Evolutionary conservation across 2,797 vertebrate species (phyloP), one percentile per base, ranked within the genome.

Genomic region (Enteromius viviparus): DNA sequence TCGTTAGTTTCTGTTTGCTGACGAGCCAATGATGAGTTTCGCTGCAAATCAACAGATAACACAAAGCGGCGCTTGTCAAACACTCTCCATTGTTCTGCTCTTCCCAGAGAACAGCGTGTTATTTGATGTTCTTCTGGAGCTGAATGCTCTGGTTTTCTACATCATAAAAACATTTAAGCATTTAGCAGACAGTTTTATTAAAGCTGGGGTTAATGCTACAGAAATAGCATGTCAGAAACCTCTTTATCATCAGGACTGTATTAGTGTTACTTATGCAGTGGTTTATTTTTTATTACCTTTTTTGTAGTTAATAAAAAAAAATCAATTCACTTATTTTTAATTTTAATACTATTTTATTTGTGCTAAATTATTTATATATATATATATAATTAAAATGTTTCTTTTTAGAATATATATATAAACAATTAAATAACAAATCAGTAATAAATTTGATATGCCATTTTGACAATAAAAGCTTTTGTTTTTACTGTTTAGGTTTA

Each of bases 1-100:
- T 55, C 75, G 84, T 76, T 86, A 83, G 84, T 81, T 83, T 88
- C 85, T 87, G 85, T 90, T 91, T 87, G 84, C 87, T 71, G 77
- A 65, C 68, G 0, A 14, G 64, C 60, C 42, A 4, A 58, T 79
- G 60, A 71, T 64, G 70, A 75, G 79, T 78, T 85, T 84, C 51
- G 3, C 60, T 66, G 74, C 26, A 34, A 17, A 66, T 11, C 74
- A 66, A 60, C 32, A 47, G 40, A 68, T 14, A 45, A 68, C 66
- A 47, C 32, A 4, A 1, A 34, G 7, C 17, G 4, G 23, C 9
- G 3, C 34, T n/a, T 7, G 37, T 58, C 26, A 49, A 69, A 42
- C 49, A 3, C 37, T 58, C 14, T 2, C 6, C 23, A 23, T 62
- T 45, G 55, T 29, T 45, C 75, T n/a, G n/a, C 1, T 9, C 65